Percentiles rank a stretch among this genome's conserved stretches.
Evolutionary conservation across 2,113 vertebrate genomes (phyloP).

Genomic region (Plectropomus leopardus): DNA sequence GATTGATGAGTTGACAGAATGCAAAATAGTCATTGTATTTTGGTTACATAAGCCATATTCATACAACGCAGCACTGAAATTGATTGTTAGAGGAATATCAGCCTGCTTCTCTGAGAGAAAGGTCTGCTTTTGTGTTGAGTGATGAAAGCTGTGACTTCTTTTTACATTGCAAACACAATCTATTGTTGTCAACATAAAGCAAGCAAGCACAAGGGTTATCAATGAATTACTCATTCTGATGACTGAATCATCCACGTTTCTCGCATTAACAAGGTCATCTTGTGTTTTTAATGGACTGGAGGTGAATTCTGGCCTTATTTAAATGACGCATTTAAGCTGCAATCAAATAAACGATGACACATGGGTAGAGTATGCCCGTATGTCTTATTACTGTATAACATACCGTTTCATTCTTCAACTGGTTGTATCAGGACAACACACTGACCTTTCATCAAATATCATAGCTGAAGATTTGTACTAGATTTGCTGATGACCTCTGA

Average conservation of each 20-base stretch:
- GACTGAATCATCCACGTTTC: neutral
- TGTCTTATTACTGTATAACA: neutral
- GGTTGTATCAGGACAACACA: neutral
- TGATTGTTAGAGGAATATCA: neutral
- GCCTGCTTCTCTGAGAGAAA: slow-evolving; percentile 4
- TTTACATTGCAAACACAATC: neutral
- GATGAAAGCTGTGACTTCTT: neutral
- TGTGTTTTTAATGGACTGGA: neutral
- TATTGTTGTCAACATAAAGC: neutral
- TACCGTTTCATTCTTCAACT: neutral
- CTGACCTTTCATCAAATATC: neutral
- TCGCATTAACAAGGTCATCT: no score
- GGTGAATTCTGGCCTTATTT: neutral
- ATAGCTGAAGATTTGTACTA: neutral
- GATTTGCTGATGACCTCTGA: slow-evolving; percentile 7
- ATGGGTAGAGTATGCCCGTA: neutral
- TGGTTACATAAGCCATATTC: neutral
- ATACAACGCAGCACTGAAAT: neutral
- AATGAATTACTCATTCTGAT: neutral
- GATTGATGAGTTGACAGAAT: neutral
- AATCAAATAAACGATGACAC: neutral
- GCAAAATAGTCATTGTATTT: slow-evolving; percentile 2
- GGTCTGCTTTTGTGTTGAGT: neutral
- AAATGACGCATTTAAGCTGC: neutral
- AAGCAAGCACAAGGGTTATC: neutral